A percentile compares a stretch with the other conserved stretches of the same genome.
These are phyloP conservation scores for Drosophila simulans DNA, from an alignment of 1,140 invertebrate genomes.

Conservation along the genomic window DNA sequence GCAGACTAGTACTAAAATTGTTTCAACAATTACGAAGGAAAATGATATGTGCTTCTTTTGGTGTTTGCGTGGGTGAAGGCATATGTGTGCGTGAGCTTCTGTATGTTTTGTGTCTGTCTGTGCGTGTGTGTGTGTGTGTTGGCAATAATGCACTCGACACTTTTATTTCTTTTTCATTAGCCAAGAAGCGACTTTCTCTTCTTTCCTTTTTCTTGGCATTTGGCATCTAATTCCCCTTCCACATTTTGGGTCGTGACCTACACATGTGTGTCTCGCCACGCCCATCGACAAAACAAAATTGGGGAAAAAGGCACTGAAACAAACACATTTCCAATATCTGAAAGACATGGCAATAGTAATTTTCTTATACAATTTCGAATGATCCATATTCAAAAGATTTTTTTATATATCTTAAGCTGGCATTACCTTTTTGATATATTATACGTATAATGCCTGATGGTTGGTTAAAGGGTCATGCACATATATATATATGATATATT, in stretches of 20 bases:
- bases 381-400: background rate
- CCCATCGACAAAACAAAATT: background rate
- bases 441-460: too few relatives aligned
- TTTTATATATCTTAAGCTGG: background rate
- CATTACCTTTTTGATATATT: too few relatives aligned
- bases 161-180: conserved; percentile 85
- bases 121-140: conserved; percentile 17
- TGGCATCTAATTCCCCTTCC: background rate
- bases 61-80: background rate
- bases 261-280: conserved; percentile 25
- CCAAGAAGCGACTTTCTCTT: conserved; percentile 62
- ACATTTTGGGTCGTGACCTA: conserved; percentile 52
- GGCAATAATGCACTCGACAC: conserved; percentile 84
- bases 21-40: conserved; percentile 78
- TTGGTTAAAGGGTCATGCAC: too few relatives aligned
- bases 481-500: too few relatives aligned
- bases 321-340: background rate
- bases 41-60: conserved; percentile 48
- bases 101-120: background rate
- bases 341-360: background rate
- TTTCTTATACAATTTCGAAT: background rate
- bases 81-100: conserved; percentile 12
- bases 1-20: conserved; percentile 65
- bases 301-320: background rate
- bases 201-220: background rate